Percentiles rank a stretch among this genome's conserved stretches.
phyloP scores from a whole-genome alignment of 2,113 vertebrate species.

The Thunnus maccoyii region DNA sequence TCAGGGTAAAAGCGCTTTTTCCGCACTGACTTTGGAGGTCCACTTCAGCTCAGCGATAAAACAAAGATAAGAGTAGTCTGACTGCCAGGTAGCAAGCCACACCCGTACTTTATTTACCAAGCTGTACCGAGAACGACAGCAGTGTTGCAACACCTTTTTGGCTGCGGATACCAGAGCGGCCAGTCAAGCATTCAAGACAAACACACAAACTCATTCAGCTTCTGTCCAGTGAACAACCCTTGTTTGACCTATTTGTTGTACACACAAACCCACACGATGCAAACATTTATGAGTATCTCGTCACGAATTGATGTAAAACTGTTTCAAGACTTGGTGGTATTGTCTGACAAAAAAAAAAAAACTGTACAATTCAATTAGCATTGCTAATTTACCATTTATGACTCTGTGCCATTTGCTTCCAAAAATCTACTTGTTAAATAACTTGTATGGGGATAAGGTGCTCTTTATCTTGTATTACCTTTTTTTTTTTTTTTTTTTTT shows the following conservation, averaged over 20 bases:
- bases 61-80: constrained; percentile 33
- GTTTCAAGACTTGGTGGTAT: constrained; percentile 56
- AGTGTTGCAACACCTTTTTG: constrained; percentile 33
- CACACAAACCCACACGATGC: constrained; percentile 53
- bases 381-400: constrained; percentile 70
- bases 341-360: constrained; percentile 47
- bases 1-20: constrained; percentile 36
- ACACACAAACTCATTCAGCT: constrained; percentile 32
- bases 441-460: constrained; percentile 71
- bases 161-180: constrained; percentile 29
- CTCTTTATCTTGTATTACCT: constrained; percentile 72
- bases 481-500: constrained; percentile 54
- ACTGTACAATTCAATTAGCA: constrained; percentile 41
- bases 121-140: constrained; percentile 31
- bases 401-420: constrained; percentile 79
- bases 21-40: constrained; percentile 39
- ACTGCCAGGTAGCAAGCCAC: constrained; percentile 57
- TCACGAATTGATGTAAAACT: constrained; percentile 51
- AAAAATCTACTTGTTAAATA: constrained; percentile 66
- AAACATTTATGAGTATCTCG: constrained; percentile 52
- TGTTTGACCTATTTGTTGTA: constrained; percentile 29
- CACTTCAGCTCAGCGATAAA: constrained; percentile 33
- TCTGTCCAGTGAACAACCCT: constrained; percentile 45
- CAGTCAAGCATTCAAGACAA: constrained; percentile 24
- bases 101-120: constrained; percentile 59